phyloP scores from a whole-genome alignment of 2,797 vertebrate genomes.

The Malacoraja senta region DNA sequence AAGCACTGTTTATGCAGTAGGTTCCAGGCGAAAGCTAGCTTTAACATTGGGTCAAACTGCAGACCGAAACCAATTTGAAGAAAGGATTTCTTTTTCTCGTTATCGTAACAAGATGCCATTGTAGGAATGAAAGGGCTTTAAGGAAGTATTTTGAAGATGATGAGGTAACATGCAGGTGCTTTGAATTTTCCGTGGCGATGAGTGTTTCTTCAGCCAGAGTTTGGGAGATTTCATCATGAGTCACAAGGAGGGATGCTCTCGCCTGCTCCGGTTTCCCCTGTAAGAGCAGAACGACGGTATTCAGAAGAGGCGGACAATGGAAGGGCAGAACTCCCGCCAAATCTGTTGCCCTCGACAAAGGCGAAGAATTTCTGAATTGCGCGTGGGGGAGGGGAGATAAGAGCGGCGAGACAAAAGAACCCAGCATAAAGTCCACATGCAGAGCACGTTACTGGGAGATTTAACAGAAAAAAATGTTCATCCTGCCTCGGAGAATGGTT shows the following conservation, averaged over 20 bases:
- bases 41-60: neutral
- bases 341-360: neutral
- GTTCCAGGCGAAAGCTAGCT: no score
- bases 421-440: constrained; percentile 30
- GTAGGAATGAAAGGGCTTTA: constrained; percentile 18
- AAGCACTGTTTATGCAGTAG: neutral
- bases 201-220: neutral
- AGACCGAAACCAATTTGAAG: neutral
- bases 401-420: constrained; percentile 1
- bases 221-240: neutral
- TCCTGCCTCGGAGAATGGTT: neutral
- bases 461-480: neutral
- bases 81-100: neutral
- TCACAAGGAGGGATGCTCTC: neutral
- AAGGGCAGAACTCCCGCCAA: constrained; percentile 15
- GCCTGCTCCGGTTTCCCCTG: neutral
- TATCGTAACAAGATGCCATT: neutral
- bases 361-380: constrained; percentile 30
- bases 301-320: neutral
- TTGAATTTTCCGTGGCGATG: constrained; percentile 14
- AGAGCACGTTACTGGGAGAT: constrained; percentile 21
- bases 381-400: neutral
- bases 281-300: neutral
- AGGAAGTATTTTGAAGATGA: neutral
- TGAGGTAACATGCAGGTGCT: neutral